Evolutionary conservation across 2,888 invertebrate species (phyloP), one percentile per base, ranked within the genome.

Genomic region (Watsonalla cultraria): DNA sequence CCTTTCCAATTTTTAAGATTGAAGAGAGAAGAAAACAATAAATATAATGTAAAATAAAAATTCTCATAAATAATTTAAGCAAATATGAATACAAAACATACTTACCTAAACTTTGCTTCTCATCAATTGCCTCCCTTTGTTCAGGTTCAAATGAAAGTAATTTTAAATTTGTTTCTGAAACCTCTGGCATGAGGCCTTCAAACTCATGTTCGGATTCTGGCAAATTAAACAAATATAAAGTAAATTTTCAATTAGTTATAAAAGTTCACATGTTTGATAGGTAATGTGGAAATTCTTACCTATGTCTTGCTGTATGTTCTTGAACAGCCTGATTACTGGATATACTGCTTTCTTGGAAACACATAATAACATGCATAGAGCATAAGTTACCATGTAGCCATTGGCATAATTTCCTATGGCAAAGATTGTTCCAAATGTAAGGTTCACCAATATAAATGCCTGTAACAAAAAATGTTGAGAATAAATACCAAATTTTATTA

Each of bases 191-290:
- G 45, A 90, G 81, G 52, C 80, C 85, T 66, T 90, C 90, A 57
- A 85, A 72, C 68, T 90, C 90, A 57, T 74, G 65, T 61, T 90
- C 90, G 51, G 86, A 87, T 68, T 89, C 90, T 90, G 74, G 45
- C 84, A 80, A 51, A 46, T 13, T 45, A 51, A 14, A 45, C 45
- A 50, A 15, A 47, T 13, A 37, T 46, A 51, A 50, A 47, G 2
- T 42, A 48, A 51, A 37, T 37, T 51, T 51, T 24, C n/a, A n/a
- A 4, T 24, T 24, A 24, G 24, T 24, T n/a, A 24, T 24, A 2
- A 24, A 24, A 24, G 24, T 24, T 24, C 24, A 24, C 24, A 24
- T 24, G 24, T 24, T 24, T 24, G 24, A 24, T 24, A 24, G 24
- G 24, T 24, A 24, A 24, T 24, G 11, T 5, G 46, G 13, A 45